Evolutionary conservation across 1,140 invertebrate genomes (phyloP), one percentile per base, ranked within the genome.

Genomic region (Drosophila simulans): DNA sequence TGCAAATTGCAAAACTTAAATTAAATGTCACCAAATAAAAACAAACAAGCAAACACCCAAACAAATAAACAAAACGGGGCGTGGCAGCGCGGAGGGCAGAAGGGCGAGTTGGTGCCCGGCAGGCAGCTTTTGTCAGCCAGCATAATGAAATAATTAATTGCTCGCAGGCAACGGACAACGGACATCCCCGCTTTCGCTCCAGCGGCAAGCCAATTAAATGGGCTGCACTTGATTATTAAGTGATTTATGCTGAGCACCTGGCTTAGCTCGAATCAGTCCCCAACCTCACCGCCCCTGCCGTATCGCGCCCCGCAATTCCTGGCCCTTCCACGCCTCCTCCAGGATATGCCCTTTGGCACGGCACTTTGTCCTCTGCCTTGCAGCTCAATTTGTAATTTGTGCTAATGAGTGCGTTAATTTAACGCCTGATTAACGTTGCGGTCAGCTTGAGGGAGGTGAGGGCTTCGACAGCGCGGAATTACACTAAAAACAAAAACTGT

Each of bases 391-490:
- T 78, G 82, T 88, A 86, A 86, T 86, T 86, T 86, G 83, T 86
- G 83, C 83, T 88, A 86, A 86, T 86, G 83, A 86, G 83, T 88
- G 83, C 84, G 83, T 86, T 88, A 82, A 86, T 86, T 86, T 88
- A 86, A 86, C 79, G 82, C 83, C 83, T 86, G 83, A 86, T 86
- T 86, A 86, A 88, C 83, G 82, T 60, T 82, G 82, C 51, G 83
- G 78, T 51, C 66, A 74, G 62, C 58, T 46, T 60, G 40, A 15
- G 20, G 53, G 35, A 13, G 48, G 37, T 10, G 46, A 15, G 12
- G 12, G 20, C 22, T 5, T 13, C 0, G 5, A 8, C n/a, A 27
- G 22, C 5, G 20, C n/a, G 2, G 10, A 34, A 49, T 3, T 43
- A 17, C 54, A 57, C 40, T 43, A 12, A 2, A 4, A 56, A 15